Conservation (phyloP, 2,888 invertebrate genomes). For the Drosophila merina region DNA sequence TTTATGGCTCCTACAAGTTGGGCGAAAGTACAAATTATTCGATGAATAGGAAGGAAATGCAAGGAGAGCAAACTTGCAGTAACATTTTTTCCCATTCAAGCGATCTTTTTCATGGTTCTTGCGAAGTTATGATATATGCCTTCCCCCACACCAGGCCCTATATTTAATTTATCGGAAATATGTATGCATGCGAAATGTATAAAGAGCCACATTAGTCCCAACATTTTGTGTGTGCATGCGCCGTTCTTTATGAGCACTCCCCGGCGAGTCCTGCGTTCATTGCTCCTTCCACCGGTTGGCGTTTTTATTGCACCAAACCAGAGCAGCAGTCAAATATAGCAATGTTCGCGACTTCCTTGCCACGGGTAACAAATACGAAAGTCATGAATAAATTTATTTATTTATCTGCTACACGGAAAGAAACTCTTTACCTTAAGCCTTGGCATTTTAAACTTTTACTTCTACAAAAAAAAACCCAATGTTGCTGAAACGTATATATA, state of each 20-base stretch:
- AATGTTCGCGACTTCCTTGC: slow-evolving; percentile 14
- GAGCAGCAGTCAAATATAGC: slow-evolving; percentile 30
- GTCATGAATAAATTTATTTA: slow-evolving; percentile 69
- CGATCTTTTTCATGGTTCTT: neutral
- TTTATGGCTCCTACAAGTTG: slow-evolving; percentile 48
- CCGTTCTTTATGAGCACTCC: neutral
- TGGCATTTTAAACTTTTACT: neutral
- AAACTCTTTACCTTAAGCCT: neutral
- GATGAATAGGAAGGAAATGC: slow-evolving; percentile 12
- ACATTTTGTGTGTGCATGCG: neutral
- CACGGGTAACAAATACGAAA: slow-evolving; percentile 31
- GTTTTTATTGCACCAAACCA: slow-evolving; percentile 22
- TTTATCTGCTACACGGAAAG: slow-evolving; percentile 10
- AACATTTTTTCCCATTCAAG: neutral
- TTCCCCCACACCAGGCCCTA: neutral
- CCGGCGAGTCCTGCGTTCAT: neutral
- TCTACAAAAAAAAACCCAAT: neutral
- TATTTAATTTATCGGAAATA: neutral
- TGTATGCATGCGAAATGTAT: neutral
- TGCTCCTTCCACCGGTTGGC: slow-evolving; percentile 18
- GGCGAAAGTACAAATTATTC: slow-evolving; percentile 39
- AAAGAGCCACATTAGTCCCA: neutral
- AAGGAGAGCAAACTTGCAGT: neutral
- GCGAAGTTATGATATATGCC: neutral
- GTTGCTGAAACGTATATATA: neutral